Conservation (phyloP, 2,888 invertebrate genomes). For the Brachycybe producta region DNA sequence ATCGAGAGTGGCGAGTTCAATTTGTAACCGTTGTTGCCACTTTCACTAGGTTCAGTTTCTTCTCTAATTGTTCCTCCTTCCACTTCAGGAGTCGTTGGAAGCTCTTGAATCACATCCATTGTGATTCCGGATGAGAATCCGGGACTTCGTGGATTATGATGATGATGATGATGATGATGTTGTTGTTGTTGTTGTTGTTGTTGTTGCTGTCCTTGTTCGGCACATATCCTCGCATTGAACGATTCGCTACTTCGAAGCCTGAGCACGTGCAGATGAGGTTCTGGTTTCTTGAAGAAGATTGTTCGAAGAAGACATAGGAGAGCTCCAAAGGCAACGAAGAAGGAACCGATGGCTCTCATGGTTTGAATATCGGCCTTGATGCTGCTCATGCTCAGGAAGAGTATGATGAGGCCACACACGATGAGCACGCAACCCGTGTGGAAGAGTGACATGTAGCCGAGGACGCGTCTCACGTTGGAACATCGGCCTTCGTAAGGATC, state of each 20-base stretch:
- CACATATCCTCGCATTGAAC: conserved; percentile 3
- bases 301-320: conserved; percentile 18
- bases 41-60: not conserved
- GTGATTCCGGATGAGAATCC: not conserved
- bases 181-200: not conserved
- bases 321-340: conserved; percentile 17
- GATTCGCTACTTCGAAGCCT: conserved; percentile 16
- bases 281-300: conserved; percentile 14
- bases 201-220: not conserved
- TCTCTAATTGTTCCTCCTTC: not conserved
- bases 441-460: conserved; percentile 18
- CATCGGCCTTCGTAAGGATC: conserved; percentile 11
- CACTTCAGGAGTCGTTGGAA: not conserved
- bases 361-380: conserved; percentile 17
- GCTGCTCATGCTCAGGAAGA: conserved; percentile 14
- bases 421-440: conserved; percentile 17
- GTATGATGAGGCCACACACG: conserved; percentile 17
- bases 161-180: no score
- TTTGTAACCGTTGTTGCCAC: not conserved
- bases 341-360: conserved; percentile 18
- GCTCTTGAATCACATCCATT: not conserved
- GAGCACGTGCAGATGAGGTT: conserved; percentile 1
- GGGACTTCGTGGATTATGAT: no score
- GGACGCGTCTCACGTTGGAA: conserved; percentile 3
- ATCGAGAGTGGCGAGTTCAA: not conserved